These are phyloP conservation scores for Siniperca chuatsi DNA, from an alignment of 2,113 vertebrate species.

Conservation along the genomic window DNA sequence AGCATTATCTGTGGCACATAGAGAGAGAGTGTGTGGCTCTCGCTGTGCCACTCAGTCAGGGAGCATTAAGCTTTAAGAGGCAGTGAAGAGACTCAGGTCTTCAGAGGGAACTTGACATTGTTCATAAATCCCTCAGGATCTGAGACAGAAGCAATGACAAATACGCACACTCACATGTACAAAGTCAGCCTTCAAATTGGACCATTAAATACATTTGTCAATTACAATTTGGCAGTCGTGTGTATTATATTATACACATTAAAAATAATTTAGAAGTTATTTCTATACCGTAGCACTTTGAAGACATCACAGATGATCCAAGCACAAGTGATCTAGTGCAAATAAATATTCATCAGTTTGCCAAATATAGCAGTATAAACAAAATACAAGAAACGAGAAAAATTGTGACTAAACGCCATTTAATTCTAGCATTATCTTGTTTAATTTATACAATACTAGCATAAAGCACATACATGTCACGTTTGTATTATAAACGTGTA, in stretches of 20 bases:
- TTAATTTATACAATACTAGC: background rate
- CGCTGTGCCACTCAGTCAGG: slow-evolving; percentile 83
- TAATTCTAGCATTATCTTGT: background rate
- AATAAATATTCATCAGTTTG: background rate
- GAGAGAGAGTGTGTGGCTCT: slow-evolving; percentile 73
- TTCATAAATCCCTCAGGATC: slow-evolving; percentile 80
- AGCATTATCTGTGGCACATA: slow-evolving; percentile 79
- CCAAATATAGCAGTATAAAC: background rate
- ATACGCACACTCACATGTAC: slow-evolving; percentile 13
- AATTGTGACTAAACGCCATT: background rate
- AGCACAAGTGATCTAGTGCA: background rate
- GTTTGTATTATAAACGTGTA: background rate
- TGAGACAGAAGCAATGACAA: slow-evolving; percentile 58
- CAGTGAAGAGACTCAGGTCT: slow-evolving; percentile 77
- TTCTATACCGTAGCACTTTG: background rate
- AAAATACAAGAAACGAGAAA: too few relatives aligned
- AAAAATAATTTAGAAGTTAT: slow-evolving; percentile 11
- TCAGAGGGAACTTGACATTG: slow-evolving; percentile 81
- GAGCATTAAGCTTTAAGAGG: slow-evolving; percentile 81
- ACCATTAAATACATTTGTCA: slow-evolving; percentile 40
- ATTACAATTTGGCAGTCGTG: slow-evolving; percentile 26
- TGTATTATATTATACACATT: slow-evolving; percentile 4
- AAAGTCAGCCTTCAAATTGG: slow-evolving; percentile 25
- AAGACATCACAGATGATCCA: background rate
- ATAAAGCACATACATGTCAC: background rate